Conservation (phyloP, 2,888 invertebrate species). For the Hydropsyche betteni region DNA sequence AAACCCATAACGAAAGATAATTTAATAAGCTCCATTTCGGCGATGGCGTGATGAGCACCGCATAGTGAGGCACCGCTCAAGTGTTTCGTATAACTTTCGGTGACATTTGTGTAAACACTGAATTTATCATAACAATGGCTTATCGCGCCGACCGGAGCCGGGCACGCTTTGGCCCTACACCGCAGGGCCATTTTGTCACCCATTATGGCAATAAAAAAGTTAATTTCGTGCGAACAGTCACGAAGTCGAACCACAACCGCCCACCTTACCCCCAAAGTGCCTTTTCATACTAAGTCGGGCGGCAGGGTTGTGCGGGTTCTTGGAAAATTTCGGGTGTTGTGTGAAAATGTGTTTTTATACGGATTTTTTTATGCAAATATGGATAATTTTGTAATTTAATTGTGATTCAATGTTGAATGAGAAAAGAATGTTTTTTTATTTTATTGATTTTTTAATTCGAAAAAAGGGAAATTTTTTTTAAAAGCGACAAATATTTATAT, state of each 20-base stretch:
- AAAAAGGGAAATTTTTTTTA: too few species aligned
- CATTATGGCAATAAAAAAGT: slow-evolving; percentile 45
- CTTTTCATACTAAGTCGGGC: too few species aligned
- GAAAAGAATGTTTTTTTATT: too few species aligned
- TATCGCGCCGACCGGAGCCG: slow-evolving; percentile 27
- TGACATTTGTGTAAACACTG: slow-evolving; percentile 48
- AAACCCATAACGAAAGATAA: neutral
- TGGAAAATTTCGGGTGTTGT: too few species aligned
- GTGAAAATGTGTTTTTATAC: too few species aligned
- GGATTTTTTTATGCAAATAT: too few species aligned
- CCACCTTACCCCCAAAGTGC: neutral
- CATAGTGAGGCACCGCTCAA: slow-evolving; percentile 31
- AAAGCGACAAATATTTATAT: too few species aligned
- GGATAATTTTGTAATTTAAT: too few species aligned
- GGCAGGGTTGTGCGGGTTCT: too few species aligned
- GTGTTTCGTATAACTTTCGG: slow-evolving; percentile 46
- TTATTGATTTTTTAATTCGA: too few species aligned
- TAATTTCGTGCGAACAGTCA: slow-evolving; percentile 47
- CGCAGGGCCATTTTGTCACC: slow-evolving; percentile 42
- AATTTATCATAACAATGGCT: slow-evolving; percentile 47
- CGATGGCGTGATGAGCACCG: slow-evolving; percentile 28
- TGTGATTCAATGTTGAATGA: too few species aligned
- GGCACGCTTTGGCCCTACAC: slow-evolving; percentile 31
- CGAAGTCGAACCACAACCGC: slow-evolving; percentile 31
- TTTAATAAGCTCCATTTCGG: slow-evolving; percentile 12